Evolutionary conservation across 2,113 vertebrate species (phyloP), one percentile per base, ranked within the genome.

Genomic region (Psephotus haematonotus): DNA sequence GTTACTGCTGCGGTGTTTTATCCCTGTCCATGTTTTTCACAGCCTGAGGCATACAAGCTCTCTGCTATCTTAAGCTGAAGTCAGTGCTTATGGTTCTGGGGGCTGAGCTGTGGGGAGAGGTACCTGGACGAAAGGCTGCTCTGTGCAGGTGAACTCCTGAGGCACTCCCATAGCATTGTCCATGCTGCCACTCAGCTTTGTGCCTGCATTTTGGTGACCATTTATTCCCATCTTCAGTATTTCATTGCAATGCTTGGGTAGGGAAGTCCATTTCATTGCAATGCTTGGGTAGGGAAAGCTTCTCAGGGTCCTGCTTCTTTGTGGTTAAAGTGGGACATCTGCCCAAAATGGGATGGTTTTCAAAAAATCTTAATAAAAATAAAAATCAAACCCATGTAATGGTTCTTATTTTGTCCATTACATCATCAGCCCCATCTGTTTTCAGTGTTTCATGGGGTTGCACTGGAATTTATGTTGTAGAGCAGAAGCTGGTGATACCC

Each of bases 381-480:
- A 17, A 60, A 44, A 50, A 44, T 25, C 16, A 57, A 69, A 57
- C 13, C 17, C 63, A n/a, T 72, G 37, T 35, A 69, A 25, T 29
- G 8, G 72, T 92, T 91, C 75, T 91, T 92, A 79, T 90, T 95
- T 88, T 77, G 17, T 72, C 27, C 44, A 67, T 79, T 84, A 72
- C 57, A 44, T 94, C 81, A 89, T 41, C 52, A 76, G 7, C 8
- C 52, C 37, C 77, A 72, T 91, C 44, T 93, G 75, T 74, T 94
- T 93, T 67, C 59, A 82, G 10, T 35, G 53, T 89, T 93, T 92
- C n/a, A 22, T 3, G 13, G 20, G 11, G 18, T 41, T 85, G 44
- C 25, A n/a, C 72, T 88, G 63, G 68, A 86, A 67, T 18, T 71
- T 25, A 86, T 74, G 49, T 10, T 13, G 23, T 65, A 35, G 55